Conservation (phyloP, 2,888 invertebrate genomes). For the Folsomia manolachei region DNA sequence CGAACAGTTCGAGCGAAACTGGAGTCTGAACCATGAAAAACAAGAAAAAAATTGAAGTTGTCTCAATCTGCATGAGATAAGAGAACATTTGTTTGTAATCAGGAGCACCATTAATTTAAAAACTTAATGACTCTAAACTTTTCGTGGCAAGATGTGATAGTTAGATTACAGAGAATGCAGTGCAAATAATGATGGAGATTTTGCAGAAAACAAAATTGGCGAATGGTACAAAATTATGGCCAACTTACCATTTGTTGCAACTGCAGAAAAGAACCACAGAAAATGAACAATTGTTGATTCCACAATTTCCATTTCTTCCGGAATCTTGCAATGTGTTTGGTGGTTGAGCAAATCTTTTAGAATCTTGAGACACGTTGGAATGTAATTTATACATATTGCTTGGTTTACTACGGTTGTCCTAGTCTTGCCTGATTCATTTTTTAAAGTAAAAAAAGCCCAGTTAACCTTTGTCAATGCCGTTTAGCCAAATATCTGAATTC, state of each 20-base stretch:
- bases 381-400: constrained; percentile 25
- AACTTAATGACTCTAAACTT: background rate
- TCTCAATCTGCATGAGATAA: background rate
- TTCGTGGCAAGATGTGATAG: background rate
- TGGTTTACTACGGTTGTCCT: constrained; percentile 24
- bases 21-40: constrained; percentile 52
- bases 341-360: constrained; percentile 20
- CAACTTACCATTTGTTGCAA: constrained; percentile 42
- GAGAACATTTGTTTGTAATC: background rate
- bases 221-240: no score
- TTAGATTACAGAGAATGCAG: no score
- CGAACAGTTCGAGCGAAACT: constrained; percentile 68
- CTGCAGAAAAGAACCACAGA: constrained; percentile 40
- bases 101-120: background rate
- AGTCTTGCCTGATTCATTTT: constrained; percentile 19
- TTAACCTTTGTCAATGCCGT: background rate
- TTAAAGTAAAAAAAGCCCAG: background rate
- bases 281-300: constrained; percentile 31
- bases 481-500: background rate
- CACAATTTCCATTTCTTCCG: constrained; percentile 24
- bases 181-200: no score
- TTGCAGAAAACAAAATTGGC: background rate
- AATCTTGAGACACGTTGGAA: constrained; percentile 22
- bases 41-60: background rate
- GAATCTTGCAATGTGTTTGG: background rate